A percentile compares a stretch with the other conserved stretches of the same genome.
phyloP scores from a whole-genome alignment of 1,140 invertebrate genomes.

The Akabosia matsudoensis region DNA sequence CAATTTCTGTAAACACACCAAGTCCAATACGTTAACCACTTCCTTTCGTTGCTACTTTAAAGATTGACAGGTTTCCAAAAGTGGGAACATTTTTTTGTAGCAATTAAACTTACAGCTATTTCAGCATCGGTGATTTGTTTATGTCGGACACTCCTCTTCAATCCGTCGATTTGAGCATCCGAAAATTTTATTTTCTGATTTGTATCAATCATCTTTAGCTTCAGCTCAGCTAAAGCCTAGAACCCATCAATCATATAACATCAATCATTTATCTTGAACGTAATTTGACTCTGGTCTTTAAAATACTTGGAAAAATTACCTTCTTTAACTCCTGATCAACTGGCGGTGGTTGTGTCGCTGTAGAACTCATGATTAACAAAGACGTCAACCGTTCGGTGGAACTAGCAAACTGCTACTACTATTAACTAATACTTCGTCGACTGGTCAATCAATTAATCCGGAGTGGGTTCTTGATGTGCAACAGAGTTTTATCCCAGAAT shows the following conservation, averaged over 20 bases:
- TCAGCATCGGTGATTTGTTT: slow-evolving; percentile 67
- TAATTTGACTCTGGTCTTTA: too few relatives aligned
- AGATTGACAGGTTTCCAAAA: not conserved
- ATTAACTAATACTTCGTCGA: too few relatives aligned
- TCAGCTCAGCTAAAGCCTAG: slow-evolving; percentile 79
- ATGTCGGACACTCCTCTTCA: slow-evolving; percentile 66
- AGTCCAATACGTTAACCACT: not conserved
- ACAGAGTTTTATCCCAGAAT: too few relatives aligned
- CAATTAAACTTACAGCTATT: slow-evolving; percentile 54
- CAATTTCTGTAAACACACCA: slow-evolving; percentile 51
- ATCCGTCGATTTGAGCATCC: slow-evolving; percentile 71
- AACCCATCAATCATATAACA: too few relatives aligned
- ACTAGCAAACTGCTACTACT: too few relatives aligned
- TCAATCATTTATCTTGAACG: too few relatives aligned
- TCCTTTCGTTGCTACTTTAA: not conserved
- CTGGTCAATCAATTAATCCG: too few relatives aligned
- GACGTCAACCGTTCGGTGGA: too few relatives aligned
- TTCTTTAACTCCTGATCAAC: slow-evolving; percentile 44
- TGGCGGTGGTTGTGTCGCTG: slow-evolving; percentile 10
- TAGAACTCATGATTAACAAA: not conserved
- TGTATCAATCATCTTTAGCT: slow-evolving; percentile 77
- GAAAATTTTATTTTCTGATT: slow-evolving; percentile 73
- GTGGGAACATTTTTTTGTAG: not conserved
- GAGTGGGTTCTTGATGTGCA: too few relatives aligned
- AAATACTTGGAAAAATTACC: too few relatives aligned